Evolutionary conservation across 2,113 vertebrate genomes (phyloP).

Genomic region (Galeopterus variegatus): DNA sequence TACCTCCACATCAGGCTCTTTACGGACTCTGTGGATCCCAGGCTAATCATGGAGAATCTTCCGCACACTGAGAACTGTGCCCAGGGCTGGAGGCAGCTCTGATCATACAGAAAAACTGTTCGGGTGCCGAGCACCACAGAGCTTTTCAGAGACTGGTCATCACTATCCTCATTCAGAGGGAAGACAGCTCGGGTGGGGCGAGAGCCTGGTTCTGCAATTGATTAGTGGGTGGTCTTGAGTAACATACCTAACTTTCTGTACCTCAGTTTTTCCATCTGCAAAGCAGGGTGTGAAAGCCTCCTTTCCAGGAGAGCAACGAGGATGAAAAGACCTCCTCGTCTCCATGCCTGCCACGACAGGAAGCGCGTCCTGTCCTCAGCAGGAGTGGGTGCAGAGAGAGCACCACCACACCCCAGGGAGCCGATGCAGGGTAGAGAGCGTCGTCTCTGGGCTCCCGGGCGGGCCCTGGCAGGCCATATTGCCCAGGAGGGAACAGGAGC

Average conservation of each 20-base stretch:
- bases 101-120: background rate
- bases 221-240: background rate
- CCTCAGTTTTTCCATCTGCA: background rate
- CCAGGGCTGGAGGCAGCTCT: background rate
- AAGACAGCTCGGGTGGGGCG: background rate
- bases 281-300: background rate
- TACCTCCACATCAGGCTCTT: background rate
- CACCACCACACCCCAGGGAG: conserved; percentile 77
- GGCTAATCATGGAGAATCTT: background rate
- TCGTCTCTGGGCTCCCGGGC: conserved; percentile 78
- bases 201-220: background rate
- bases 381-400: conserved; percentile 41
- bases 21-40: fast-evolving
- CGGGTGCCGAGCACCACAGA: background rate
- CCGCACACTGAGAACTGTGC: background rate
- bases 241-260: background rate
- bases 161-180: background rate
- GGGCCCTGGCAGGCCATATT: conserved; percentile 76
- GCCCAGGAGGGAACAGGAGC: conserved; percentile 68
- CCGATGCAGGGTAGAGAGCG: background rate
- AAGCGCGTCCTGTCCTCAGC: conserved; percentile 81
- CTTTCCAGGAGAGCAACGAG: background rate
- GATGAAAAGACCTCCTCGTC: background rate
- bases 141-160: background rate
- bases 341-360: background rate